Evolutionary conservation across 1,140 invertebrate genomes (phyloP).

Genomic region (Dolichoris vasculosae): DNA sequence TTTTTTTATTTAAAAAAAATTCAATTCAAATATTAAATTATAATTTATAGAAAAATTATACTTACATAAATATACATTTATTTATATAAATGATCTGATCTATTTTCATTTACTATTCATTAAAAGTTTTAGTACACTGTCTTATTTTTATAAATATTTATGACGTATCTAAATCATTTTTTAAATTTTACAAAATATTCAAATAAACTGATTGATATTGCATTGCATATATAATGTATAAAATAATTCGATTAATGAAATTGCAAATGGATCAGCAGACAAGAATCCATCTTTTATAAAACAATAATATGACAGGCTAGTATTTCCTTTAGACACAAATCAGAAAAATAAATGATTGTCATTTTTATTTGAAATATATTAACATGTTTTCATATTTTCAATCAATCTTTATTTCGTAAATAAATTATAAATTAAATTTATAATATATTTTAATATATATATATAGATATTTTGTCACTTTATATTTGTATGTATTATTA

Average conservation of each 20-base stretch:
- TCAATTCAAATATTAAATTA: not conserved
- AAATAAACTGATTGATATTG: constrained; percentile 1
- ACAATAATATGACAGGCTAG: constrained; percentile 37
- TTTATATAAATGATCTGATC: not conserved
- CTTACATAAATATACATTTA: not conserved
- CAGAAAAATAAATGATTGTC: not conserved
- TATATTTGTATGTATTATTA: not conserved
- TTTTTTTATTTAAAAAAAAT: too few species aligned
- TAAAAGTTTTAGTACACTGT: not conserved
- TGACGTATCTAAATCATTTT: not conserved
- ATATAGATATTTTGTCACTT: too few species aligned
- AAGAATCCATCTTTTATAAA: constrained; percentile 8
- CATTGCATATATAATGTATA: not conserved
- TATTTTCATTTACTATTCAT: not conserved
- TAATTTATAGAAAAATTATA: too few species aligned
- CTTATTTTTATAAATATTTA: not conserved
- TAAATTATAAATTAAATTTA: not conserved
- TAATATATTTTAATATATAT: too few species aligned
- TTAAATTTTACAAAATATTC: not conserved
- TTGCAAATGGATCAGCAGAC: constrained; percentile 14
- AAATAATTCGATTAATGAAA: constrained; percentile 32
- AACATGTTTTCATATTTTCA: too few species aligned
- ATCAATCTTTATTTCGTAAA: not conserved
- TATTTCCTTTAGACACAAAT: not conserved
- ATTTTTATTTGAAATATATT: not conserved